Evolutionary conservation across 2,888 invertebrate genomes (phyloP).

Genomic region (Epirrhoe tristata): DNA sequence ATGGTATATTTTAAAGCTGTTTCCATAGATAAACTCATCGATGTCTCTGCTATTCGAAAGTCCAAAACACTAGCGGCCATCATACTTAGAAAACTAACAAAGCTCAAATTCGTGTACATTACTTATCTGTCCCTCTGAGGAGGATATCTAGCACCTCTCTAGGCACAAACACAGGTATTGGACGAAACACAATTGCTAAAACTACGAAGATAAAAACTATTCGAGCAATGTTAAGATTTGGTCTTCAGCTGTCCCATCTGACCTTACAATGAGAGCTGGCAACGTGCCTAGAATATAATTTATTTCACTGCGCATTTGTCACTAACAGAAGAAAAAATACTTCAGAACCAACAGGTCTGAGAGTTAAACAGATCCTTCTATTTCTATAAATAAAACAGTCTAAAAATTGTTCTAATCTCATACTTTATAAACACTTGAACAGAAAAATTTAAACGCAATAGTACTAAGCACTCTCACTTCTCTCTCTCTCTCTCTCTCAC

Average conservation of each 20-base stretch:
- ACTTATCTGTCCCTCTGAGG: too few species aligned
- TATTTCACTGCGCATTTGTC: slow-evolving; percentile 32
- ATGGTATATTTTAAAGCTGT: too few species aligned
- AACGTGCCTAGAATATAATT: slow-evolving; percentile 35
- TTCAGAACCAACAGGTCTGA: slow-evolving; percentile 33
- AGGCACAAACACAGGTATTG: too few species aligned
- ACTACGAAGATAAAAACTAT: slow-evolving; percentile 14
- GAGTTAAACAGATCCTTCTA: slow-evolving; percentile 3
- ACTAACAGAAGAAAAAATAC: slow-evolving; percentile 27
- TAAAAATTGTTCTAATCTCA: not conserved
- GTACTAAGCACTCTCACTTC: too few species aligned
- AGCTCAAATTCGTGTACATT: too few species aligned
- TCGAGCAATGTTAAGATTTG: slow-evolving; percentile 26
- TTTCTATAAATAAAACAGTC: not conserved
- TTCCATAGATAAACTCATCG: too few species aligned
- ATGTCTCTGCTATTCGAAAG: too few species aligned
- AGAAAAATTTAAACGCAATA: not conserved
- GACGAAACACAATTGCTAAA: too few species aligned
- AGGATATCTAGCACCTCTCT: too few species aligned
- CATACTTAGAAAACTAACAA: too few species aligned
- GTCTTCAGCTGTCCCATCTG: slow-evolving; percentile 29
- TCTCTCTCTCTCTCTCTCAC: too few species aligned
- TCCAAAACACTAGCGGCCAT: too few species aligned
- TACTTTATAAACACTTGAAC: not conserved
- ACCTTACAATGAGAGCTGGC: slow-evolving; percentile 34